Conservation (phyloP, 1,140 invertebrate genomes). For the Euura saliciscinereae region DNA sequence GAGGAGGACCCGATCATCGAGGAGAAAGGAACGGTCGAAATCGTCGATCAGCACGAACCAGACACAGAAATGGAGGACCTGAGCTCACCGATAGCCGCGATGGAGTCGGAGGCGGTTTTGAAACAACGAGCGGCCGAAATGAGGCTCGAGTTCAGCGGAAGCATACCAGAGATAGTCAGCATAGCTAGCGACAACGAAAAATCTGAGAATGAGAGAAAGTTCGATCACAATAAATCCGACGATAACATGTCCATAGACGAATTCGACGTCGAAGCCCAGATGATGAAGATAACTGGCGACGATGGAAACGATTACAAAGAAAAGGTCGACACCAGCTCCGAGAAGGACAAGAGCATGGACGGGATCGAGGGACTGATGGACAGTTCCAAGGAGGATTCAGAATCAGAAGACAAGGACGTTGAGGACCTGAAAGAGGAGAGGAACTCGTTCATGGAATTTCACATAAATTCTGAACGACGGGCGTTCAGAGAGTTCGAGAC, state of each 20-base stretch:
- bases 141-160: slow-evolving; percentile 54
- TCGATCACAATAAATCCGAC: slow-evolving; percentile 14
- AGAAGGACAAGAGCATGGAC: slow-evolving; percentile 51
- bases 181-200: slow-evolving; percentile 29
- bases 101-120: slow-evolving; percentile 53
- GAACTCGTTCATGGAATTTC: slow-evolving; percentile 18
- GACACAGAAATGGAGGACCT: slow-evolving; percentile 47
- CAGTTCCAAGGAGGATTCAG: slow-evolving; percentile 56
- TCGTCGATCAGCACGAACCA: slow-evolving; percentile 45
- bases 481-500: slow-evolving; percentile 39
- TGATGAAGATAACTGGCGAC: slow-evolving; percentile 55
- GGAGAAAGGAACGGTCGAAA: slow-evolving; percentile 49
- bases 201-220: slow-evolving; percentile 22
- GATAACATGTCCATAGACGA: slow-evolving; percentile 51
- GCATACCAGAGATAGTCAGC: slow-evolving; percentile 32
- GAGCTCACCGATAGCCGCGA: slow-evolving; percentile 45
- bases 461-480: slow-evolving; percentile 23
- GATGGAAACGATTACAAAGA: slow-evolving; percentile 55
- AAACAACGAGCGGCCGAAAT: slow-evolving; percentile 56
- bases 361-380: slow-evolving; percentile 57
- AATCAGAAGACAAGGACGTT: slow-evolving; percentile 47
- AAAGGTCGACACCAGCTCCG: slow-evolving; percentile 42
- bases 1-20: background rate
- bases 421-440: slow-evolving; percentile 37
- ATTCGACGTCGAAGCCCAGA: slow-evolving; percentile 56